Base-by-base conservation (phyloP, 2,797 vertebrate genomes). In the Sebastes taczanowskii region DNA sequence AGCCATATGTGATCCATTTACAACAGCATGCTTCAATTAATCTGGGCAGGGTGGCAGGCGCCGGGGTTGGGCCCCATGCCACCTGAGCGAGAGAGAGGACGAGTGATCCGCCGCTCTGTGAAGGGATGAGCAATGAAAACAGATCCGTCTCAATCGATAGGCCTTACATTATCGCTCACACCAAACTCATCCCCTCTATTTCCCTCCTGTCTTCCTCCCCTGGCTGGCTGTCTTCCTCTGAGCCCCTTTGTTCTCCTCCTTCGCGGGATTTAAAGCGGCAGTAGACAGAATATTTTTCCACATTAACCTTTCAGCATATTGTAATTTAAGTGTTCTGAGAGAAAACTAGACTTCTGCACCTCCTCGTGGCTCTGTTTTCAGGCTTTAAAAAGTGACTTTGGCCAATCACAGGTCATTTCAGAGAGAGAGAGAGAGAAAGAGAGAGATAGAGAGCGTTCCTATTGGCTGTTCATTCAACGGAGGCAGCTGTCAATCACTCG, bases 1-100 rank as follows among this genome's bases (percentile, higher is more conserved):
- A 92, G 88, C 92, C 93, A 93, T 94, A 91, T 94, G 92, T 86
- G 90, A 90, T 93, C 94, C 82, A 94, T 95, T 94, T 93, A 88
- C 88, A 92, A 83, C 86, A 86, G 84, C 89, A 92, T 90, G 93
- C 93, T 89, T 92, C 92, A 93, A 93, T 95, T 93, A 93, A 94
- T 94, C 85, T 87, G 91, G 77, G 82, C 86, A 88, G 86, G 91
- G 91, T 87, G 91, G 91, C 91, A 89, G 94, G 88, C 89, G 59
- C 85, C 90, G 81, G 86, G 82, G 81, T 87, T 83, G 89, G 92
- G 93, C 94, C 86, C 71, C 11, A 7, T 87, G 93, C 94, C 92
- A 94, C 93, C 91, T 87, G 90, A 92, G 78, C 8, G 55, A 81
- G 85, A 61, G 77, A 64, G 77, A 75, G 77, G 75, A 81, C 84